Conservation (phyloP, 2,888 invertebrate genomes). For the Acrocera orbiculus region DNA sequence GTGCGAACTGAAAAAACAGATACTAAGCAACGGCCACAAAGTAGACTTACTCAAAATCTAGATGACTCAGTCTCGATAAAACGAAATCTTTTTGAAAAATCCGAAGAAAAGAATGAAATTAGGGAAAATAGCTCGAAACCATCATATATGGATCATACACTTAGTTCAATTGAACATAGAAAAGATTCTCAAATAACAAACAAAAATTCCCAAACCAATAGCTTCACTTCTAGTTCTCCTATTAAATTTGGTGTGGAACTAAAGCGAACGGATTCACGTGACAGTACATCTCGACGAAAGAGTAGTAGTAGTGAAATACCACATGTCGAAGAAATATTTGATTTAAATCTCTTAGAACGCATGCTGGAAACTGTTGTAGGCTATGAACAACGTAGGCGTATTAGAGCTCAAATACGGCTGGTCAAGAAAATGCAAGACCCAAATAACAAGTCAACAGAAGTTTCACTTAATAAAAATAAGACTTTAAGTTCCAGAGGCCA, state of each 20-base stretch:
- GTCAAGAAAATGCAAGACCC: constrained; percentile 44
- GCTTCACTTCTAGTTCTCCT: constrained; percentile 24
- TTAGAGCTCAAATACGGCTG: constrained; percentile 57
- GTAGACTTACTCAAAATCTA: too few relatives aligned
- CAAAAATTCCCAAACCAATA: constrained; percentile 14
- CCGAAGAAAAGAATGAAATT: constrained; percentile 6
- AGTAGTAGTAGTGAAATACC: constrained; percentile 32
- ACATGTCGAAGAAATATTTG: constrained; percentile 56
- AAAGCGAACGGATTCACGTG: constrained; percentile 38
- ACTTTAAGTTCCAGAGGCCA: constrained; percentile 7
- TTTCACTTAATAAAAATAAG: constrained; percentile 4
- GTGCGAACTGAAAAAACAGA: constrained; percentile 12
- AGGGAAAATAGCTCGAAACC: constrained; percentile 17
- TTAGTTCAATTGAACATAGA: constrained; percentile 29
- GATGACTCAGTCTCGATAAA: constrained; percentile 23
- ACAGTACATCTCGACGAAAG: constrained; percentile 32
- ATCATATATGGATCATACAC: constrained; percentile 31
- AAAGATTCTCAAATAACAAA: constrained; percentile 27
- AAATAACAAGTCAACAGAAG: constrained; percentile 11
- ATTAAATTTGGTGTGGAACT: constrained; percentile 54
- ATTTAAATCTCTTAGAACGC: constrained; percentile 49
- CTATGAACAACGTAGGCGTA: constrained; percentile 59
- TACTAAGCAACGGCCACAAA: too few relatives aligned
- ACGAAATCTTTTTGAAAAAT: constrained; percentile 24
- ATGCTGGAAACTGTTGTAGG: constrained; percentile 57